phyloP scores from a whole-genome alignment of 1,140 invertebrate species.

The Periplaneta americana region DNA sequence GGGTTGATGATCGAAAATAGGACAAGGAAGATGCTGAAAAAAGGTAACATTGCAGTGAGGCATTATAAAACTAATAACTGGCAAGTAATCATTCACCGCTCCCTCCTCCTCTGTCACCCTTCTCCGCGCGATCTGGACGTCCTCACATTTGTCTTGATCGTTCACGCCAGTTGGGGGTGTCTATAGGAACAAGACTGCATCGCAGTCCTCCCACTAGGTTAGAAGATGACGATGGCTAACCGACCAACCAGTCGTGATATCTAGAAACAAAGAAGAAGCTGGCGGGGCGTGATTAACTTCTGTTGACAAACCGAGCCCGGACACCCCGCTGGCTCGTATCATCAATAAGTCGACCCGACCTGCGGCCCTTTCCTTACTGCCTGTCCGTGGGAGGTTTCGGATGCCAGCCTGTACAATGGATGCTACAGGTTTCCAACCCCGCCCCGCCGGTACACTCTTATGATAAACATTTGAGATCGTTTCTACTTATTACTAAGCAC shows the following conservation, averaged over 20 bases:
- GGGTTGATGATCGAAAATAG: neutral
- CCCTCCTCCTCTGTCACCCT: neutral
- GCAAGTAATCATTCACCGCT: neutral
- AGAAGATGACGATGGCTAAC: neutral
- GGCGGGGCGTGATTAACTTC: neutral
- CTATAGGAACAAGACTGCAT: neutral
- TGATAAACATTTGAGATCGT: neutral
- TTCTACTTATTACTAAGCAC: neutral
- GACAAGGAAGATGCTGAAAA: neutral
- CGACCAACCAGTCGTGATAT: neutral
- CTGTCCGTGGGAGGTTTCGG: neutral
- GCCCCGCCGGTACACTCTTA: neutral
- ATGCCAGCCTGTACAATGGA: neutral
- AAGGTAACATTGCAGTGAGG: neutral
- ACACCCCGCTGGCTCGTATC: neutral
- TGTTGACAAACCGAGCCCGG: neutral
- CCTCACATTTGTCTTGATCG: neutral
- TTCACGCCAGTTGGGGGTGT: neutral
- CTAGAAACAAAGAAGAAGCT: neutral
- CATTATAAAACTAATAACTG: neutral
- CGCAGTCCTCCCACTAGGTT: neutral
- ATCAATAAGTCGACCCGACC: neutral
- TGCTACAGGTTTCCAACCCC: neutral
- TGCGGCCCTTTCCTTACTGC: too few relatives aligned
- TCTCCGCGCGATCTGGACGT: neutral